phyloP scores from a whole-genome alignment of 2,888 invertebrate species.

The Asteroscopus sphinx region DNA sequence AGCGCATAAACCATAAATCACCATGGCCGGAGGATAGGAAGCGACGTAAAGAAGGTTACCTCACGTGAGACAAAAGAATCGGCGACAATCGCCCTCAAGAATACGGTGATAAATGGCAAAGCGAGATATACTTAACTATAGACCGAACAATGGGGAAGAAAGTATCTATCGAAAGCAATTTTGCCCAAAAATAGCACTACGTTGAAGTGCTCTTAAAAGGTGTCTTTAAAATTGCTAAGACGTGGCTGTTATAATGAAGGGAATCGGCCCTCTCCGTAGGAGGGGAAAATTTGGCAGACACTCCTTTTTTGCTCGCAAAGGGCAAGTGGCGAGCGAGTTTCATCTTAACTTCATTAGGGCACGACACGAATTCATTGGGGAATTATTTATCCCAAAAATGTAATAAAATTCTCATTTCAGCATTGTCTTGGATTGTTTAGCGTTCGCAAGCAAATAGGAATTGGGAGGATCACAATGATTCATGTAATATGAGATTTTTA shows the following conservation, averaged over 20 bases:
- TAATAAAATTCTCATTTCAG: slow-evolving; percentile 47
- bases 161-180: slow-evolving; percentile 68
- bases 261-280: slow-evolving; percentile 64
- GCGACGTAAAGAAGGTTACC: slow-evolving; percentile 65
- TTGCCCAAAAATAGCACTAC: slow-evolving; percentile 70
- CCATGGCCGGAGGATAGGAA: slow-evolving; percentile 59
- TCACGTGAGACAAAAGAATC: slow-evolving; percentile 72
- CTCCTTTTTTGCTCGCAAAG: slow-evolving; percentile 53
- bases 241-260: slow-evolving; percentile 73
- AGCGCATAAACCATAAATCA: slow-evolving; percentile 73
- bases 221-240: slow-evolving; percentile 78
- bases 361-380: slow-evolving; percentile 54
- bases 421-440: slow-evolving; percentile 40
- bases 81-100: slow-evolving; percentile 58
- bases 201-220: slow-evolving; percentile 75
- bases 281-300: slow-evolving; percentile 54
- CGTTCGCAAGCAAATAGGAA: slow-evolving; percentile 42
- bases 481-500: slow-evolving; percentile 15
- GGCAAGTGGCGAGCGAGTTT: slow-evolving; percentile 57
- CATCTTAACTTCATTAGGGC: slow-evolving; percentile 57
- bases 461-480: slow-evolving; percentile 28
- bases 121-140: slow-evolving; percentile 57
- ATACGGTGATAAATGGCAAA: slow-evolving; percentile 70
- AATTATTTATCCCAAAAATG: slow-evolving; percentile 52
- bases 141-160: slow-evolving; percentile 59